Percentiles rank a stretch among this genome's conserved stretches.
Conservation (phyloP, 2,797 vertebrate genomes). For the Nannoperca australis region DNA sequence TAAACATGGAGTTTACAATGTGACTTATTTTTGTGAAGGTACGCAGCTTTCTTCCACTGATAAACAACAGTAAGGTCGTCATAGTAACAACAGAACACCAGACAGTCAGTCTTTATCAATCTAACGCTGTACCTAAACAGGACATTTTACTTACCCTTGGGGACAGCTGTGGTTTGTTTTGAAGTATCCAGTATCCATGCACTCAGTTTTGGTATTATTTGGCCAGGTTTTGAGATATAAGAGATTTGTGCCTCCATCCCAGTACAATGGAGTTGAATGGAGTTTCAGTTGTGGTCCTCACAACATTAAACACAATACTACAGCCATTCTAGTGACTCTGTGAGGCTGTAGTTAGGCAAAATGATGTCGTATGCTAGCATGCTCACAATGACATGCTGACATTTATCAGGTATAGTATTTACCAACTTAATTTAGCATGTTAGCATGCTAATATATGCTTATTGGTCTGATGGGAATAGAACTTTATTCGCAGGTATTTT, state of each 20-base stretch:
- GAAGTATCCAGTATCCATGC: neutral
- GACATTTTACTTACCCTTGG: neutral
- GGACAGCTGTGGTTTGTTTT: neutral
- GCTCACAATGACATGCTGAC: neutral
- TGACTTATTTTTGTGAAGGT: neutral
- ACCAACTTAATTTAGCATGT: neutral
- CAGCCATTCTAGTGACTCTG: neutral
- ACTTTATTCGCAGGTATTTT: neutral
- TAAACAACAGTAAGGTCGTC: neutral
- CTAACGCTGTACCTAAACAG: neutral
- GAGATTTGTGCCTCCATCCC: neutral
- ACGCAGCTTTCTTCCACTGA: neutral
- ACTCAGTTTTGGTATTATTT: neutral
- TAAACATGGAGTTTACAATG: neutral
- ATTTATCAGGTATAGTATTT: neutral
- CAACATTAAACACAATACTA: neutral
- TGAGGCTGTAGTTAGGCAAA: neutral
- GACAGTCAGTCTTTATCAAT: neutral
- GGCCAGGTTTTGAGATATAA: neutral
- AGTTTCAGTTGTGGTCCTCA: neutral
- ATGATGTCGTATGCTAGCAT: neutral
- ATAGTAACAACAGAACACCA: neutral
- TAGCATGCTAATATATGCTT: neutral
- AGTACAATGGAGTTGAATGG: neutral
- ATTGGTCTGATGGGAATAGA: neutral